Percentiles rank a stretch among this genome's conserved stretches.
phyloP scores from a whole-genome alignment of 2,888 invertebrate genomes.

The Hecatera dysodea region DNA sequence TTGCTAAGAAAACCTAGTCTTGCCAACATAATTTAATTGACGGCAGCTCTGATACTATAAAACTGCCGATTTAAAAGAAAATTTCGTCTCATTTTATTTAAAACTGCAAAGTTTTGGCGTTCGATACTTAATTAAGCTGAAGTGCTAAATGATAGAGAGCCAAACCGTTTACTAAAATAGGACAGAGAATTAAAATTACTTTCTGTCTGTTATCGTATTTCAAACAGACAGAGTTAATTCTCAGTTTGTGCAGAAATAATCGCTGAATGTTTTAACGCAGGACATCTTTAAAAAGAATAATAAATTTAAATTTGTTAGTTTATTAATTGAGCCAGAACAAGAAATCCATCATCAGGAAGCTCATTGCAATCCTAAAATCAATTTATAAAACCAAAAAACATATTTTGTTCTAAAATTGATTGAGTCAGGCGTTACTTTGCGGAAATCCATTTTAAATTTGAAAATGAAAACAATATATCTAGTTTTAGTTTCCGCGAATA shows the following conservation, averaged over 20 bases:
- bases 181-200: constrained; percentile 19
- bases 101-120: constrained; percentile 30
- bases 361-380: background rate
- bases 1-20: background rate
- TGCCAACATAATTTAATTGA: constrained; percentile 9
- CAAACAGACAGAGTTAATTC: background rate
- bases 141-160: constrained; percentile 18
- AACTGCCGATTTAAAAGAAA: constrained; percentile 12
- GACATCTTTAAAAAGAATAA: constrained; percentile 14
- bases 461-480: too few species aligned
- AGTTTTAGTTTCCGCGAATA: too few species aligned
- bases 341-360: background rate
- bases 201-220: constrained; percentile 1
- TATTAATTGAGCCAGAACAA: background rate
- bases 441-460: too few species aligned
- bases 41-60: constrained; percentile 3
- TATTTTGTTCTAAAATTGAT: too few species aligned
- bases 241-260: background rate
- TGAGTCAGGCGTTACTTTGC: too few species aligned
- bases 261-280: constrained; percentile 13
- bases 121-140: constrained; percentile 16
- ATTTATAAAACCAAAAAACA: background rate
- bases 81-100: constrained; percentile 11
- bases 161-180: constrained; percentile 5
- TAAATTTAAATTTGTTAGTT: constrained; percentile 16